Conservation (phyloP, 2,888 invertebrate species). For the Rhopalosiphum nymphaeae region DNA sequence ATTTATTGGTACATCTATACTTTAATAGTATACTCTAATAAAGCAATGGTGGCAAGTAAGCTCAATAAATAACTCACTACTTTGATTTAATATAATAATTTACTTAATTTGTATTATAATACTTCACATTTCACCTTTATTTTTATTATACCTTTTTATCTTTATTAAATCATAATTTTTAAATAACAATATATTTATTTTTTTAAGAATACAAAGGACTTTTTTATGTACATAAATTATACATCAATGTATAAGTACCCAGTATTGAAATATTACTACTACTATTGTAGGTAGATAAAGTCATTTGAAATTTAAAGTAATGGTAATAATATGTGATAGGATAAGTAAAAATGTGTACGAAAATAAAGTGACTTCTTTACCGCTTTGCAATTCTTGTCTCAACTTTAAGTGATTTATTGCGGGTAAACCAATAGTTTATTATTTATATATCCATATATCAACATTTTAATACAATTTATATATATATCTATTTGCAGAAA, state of each 20-base stretch:
- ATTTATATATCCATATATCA: neutral
- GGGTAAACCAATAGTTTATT: neutral
- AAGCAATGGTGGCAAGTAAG: neutral
- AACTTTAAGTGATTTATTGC: neutral
- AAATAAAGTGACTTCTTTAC: neutral
- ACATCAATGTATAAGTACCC: neutral
- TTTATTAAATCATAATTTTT: neutral
- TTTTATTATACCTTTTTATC: no score
- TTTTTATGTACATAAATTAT: neutral
- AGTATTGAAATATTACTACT: neutral
- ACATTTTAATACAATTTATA: neutral
- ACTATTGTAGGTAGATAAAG: neutral
- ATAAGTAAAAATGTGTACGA: neutral
- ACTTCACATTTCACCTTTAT: neutral
- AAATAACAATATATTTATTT: neutral
- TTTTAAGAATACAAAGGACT: neutral
- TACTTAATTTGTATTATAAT: neutral
- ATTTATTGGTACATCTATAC: neutral
- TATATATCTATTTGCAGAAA: neutral
- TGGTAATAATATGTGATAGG: neutral
- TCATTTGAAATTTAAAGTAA: neutral
- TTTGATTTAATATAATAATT: neutral
- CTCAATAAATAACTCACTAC: neutral
- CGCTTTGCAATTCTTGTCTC: neutral
- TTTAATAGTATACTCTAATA: neutral